Base-by-base conservation (phyloP, 2,797 vertebrate species). In the Melanotaenia parkinsoni region DNA sequence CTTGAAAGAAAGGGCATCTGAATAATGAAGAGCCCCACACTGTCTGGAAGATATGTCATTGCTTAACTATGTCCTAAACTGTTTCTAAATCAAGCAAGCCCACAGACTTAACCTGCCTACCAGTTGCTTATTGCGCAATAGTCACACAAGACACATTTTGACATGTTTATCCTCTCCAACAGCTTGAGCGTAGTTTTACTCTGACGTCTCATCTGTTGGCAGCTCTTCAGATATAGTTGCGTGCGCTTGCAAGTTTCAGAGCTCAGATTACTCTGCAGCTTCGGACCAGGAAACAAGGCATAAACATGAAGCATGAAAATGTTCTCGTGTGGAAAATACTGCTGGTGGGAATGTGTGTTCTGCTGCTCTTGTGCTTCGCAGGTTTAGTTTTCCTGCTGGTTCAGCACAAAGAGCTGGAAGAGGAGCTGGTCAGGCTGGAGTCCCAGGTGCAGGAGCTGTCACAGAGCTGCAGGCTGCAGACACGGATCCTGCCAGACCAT, bases 301-400 rank as follows among this genome's bases (percentile, higher is more conserved):
- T 74, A 62, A 64, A 59, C 30, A 92, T 92, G 90, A 85, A 78
- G 79, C 79, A 38, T 14, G 76, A 53, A 57, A 30, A 16, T 50
- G 69, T n/a, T 32, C 26, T 54, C 4, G 77, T 82, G 6, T 89
- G 93, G 86, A 92, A 90, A 11, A 67, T 73, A 6, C 73, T 92
- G 59, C 86, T 96, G 86, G 84, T 74, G 10, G 93, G 92, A 0
- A 50, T 91, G 80, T 94, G 91, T 3, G 64, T 90, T 71, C 82
- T 96, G 22, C 92, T 94, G 3, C 90, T 94, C 28, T 91, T 96
- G 45, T 93, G 91, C 72, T 93, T 91, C 0, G 92, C 88, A 1
- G 95, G 93, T 66, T 91, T 95, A 0, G 72, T 95, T 62, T 92
- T 95, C 54, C 84, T 96, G 53, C 87, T 97, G 81, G 86, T 92